A percentile compares a stretch with the other conserved stretches of the same genome.
Conservation (phyloP, 2,797 vertebrate species). For the Meriones psammophilus region DNA sequence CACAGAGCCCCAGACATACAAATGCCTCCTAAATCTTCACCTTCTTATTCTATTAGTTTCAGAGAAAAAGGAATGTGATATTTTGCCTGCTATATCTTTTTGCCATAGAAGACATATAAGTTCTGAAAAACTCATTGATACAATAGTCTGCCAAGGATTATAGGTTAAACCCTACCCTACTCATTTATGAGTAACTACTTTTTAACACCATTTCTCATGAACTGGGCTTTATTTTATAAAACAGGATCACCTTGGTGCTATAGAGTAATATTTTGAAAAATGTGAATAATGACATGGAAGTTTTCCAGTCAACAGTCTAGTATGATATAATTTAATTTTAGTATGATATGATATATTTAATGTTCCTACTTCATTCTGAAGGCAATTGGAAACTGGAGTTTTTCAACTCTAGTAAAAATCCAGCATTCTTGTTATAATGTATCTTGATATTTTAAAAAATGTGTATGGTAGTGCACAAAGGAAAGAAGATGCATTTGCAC, state of each 20-base stretch:
- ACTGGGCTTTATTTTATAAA: constrained; percentile 48
- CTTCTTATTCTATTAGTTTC: constrained; percentile 64
- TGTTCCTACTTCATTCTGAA: constrained; percentile 65
- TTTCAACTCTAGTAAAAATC: background rate
- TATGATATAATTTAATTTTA: background rate
- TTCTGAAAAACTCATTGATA: constrained; percentile 43
- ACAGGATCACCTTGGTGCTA: constrained; percentile 43
- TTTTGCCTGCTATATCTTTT: constrained; percentile 21
- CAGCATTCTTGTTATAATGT: background rate
- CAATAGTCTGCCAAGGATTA: constrained; percentile 15
- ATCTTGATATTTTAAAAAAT: background rate
- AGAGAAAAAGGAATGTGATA: constrained; percentile 49
- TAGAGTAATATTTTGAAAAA: constrained; percentile 48
- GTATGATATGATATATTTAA: constrained; percentile 46
- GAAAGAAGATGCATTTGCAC: constrained; percentile 39
- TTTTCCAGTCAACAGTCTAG: background rate
- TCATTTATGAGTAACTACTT: constrained; percentile 36
- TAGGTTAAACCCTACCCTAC: constrained; percentile 30
- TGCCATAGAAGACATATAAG: constrained; percentile 49
- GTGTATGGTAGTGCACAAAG: background rate
- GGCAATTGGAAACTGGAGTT: constrained; percentile 51
- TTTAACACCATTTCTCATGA: constrained; percentile 50
- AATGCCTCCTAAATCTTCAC: constrained; percentile 67
- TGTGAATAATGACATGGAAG: constrained; percentile 27
- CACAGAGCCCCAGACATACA: constrained; percentile 60